Evolutionary conservation across 1,140 invertebrate genomes (phyloP), one percentile per base, ranked within the genome.

Genomic region (Meloidogyne chitwoodi): DNA sequence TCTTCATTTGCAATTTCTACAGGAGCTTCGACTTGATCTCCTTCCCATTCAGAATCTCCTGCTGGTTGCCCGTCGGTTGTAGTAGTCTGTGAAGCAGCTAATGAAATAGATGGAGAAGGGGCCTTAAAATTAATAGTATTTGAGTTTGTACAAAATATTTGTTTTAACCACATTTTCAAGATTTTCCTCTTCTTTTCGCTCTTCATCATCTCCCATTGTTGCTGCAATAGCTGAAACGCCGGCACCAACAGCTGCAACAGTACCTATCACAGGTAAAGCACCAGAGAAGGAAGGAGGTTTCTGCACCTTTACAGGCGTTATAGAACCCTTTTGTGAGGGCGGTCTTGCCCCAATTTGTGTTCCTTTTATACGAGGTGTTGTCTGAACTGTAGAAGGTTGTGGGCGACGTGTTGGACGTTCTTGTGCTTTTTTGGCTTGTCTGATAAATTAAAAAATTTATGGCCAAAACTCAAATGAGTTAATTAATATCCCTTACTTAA

Each of bases 181-280:
- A 12, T 76, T 64, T 24, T 67, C 76, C 34, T 41, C 61, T 19
- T 41, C 48, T 24, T 78, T 76, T n/a, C 44, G 61, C 12, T 68
- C 56, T 22, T 31, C 38, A 5, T 26, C 31, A 72, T 76, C 44
- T 22, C n/a, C 24, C 24, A 76, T 6, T 34, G 34, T 56, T 26
- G 48, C 27, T 26, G 68, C 67, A n/a, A 63, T 8, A 31, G 66
- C 22, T 62, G 66, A 70, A n/a, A 44, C 34, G 34, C 67, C 78
- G 19, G 73, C 68, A 41, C 22, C 68, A 8, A 29, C 79, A 69
- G 63, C 79, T 61, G 22, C 72, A 3, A 48, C 78, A 64, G 27
- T 66, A 6, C 71, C 79, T 61, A 76, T 65, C 24, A 63, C 48
- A 41, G 79, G 79, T 19, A 81, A 61, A 31, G 63, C 34, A 31